A percentile compares a stretch with the other conserved stretches of the same genome.
These are phyloP conservation scores for Hippoglossus stenolepis DNA, from an alignment of 2,113 vertebrate species.

Conservation along the genomic window DNA sequence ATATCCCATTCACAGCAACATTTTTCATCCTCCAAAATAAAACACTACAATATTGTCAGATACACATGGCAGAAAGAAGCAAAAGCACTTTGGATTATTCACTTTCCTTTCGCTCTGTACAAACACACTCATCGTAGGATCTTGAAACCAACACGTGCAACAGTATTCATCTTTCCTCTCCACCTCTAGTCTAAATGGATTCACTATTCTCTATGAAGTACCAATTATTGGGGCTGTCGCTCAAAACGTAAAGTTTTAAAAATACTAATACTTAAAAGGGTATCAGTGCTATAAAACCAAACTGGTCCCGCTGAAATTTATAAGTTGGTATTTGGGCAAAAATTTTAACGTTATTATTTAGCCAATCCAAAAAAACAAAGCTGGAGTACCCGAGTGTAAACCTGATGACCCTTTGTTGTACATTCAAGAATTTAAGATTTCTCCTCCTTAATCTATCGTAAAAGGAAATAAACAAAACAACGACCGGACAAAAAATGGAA, in stretches of 20 bases:
- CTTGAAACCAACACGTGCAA: constrained; percentile 57
- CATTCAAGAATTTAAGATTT: constrained; percentile 75
- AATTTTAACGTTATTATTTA: constrained; percentile 33
- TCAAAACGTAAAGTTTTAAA: constrained; percentile 20
- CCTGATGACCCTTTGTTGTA: constrained; percentile 74
- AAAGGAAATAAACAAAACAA: constrained; percentile 37
- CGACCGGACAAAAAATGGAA: constrained; percentile 11
- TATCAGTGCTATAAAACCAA: constrained; percentile 51
- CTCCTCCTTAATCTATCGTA: constrained; percentile 35
- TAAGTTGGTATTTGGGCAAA: constrained; percentile 7
- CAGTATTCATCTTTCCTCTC: constrained; percentile 47
- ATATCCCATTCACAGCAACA: constrained; percentile 60
- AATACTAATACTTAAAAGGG: constrained; percentile 30
- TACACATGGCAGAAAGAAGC: constrained; percentile 64
- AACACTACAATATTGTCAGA: constrained; percentile 59
- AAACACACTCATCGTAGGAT: constrained; percentile 32
- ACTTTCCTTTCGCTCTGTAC: constrained; percentile 60
- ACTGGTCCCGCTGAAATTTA: constrained; percentile 41
- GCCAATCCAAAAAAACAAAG: constrained; percentile 64
- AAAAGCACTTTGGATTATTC: constrained; percentile 73
- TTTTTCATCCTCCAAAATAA: constrained; percentile 59
- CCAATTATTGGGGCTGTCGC: constrained; percentile 58
- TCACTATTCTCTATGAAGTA: constrained; percentile 63
- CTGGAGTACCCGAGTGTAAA: constrained; percentile 74
- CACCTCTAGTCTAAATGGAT: constrained; percentile 40